Base-by-base conservation (phyloP, 2,888 invertebrate species). In the Macrosoma leucophasiata region DNA sequence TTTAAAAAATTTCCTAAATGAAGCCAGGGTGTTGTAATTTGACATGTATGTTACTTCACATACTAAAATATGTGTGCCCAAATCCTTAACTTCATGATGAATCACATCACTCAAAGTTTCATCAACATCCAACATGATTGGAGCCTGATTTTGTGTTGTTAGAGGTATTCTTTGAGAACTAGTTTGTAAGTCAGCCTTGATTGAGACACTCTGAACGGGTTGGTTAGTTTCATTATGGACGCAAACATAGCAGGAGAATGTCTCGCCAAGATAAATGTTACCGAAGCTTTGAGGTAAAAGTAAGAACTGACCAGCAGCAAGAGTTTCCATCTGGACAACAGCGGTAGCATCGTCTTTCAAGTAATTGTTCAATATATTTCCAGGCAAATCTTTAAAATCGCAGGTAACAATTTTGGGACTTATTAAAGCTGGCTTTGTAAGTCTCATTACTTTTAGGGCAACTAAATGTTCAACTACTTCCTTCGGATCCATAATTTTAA, bases 81-180 rank as follows among this genome's bases (percentile, higher is more conserved):
- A 91, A 84, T 99, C 98, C 77, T 98, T 98, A n/a, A 99, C 97
- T 88, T 99, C 98, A 81, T 99, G 97, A 62, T 96, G 94, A 60
- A 98, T 96, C 18, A 98, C 95, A 78, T 97, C 93, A 78, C 97
- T 96, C 9, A 97, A 87, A 7, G 95, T 97, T 61, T 93, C 91
- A 55, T 95, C 93, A 1, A 95, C 91, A 53, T 86, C 86, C 30
- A 91, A 68, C 52, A 87, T 81, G 1, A 86, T 79, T 4, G 89
- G 87, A 2, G 87, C 72, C 48, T 89, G 88, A 42, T 88, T 88
- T 54, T 90, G 90, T 48, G 91, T 90, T 3, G 94, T 90, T 38
- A 98, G 78, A 30, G 92, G 89, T 55, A 97, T 91, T 45, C 94
- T 88, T 62, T 97, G 96, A 3, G 93, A 90, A 60, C 91, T 94